phyloP scores from a whole-genome alignment of 2,113 vertebrate species.

The Pardalotus punctatus region DNA sequence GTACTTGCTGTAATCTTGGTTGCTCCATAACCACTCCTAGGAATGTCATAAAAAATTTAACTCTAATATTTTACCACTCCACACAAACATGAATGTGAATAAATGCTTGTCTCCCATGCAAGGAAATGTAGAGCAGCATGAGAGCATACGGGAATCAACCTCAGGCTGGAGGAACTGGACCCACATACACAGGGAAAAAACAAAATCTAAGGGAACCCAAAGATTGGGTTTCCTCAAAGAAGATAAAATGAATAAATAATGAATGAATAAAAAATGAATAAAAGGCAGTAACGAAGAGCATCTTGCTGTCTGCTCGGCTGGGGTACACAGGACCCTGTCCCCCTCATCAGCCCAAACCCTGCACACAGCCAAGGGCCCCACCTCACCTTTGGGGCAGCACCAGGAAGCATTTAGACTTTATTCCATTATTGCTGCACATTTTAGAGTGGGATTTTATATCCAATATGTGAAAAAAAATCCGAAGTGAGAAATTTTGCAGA shows the following conservation, averaged over 20 bases:
- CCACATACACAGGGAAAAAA: accelerated
- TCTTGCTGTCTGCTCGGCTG: not conserved
- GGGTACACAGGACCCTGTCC: accelerated
- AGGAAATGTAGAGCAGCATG: accelerated
- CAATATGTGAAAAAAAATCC: not conserved
- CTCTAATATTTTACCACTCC: not conserved
- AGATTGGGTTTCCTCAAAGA: not conserved
- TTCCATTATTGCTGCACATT: not conserved
- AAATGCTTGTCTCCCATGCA: accelerated
- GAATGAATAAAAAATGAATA: not conserved
- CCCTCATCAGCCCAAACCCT: not conserved
- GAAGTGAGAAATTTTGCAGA: not conserved
- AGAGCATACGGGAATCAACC: not conserved
- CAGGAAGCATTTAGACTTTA: not conserved
- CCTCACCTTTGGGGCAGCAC: not conserved
- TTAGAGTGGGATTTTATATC: not conserved
- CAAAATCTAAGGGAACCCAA: not conserved
- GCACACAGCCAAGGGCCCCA: not conserved
- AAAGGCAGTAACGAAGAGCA: not conserved
- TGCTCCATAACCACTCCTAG: slow-evolving; percentile 21
- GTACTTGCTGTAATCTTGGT: slow-evolving; percentile 44
- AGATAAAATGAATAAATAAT: not conserved
- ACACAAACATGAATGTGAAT: not conserved
- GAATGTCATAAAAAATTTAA: slow-evolving; percentile 39
- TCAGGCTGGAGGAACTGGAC: accelerated